Percentiles rank a stretch among this genome's conserved stretches.
Evolutionary conservation across 2,888 invertebrate species (phyloP).

Genomic region (Drosophila fulvimacula): DNA sequence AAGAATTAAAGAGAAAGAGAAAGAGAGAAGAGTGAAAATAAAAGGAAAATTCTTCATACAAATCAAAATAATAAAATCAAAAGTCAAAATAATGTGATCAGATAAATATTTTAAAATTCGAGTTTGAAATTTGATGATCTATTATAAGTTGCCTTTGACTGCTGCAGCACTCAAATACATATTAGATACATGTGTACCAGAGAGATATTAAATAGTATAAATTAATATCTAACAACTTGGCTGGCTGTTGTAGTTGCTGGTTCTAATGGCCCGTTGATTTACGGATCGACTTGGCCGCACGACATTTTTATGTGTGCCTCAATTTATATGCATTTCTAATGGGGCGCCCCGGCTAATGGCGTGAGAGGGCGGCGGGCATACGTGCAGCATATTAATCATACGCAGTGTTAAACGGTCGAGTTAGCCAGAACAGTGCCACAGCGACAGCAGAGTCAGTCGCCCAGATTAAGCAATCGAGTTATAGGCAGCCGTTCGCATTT

Average conservation of each 20-base stretch:
- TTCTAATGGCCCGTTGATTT: conserved; percentile 72
- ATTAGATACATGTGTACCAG: conserved; percentile 27
- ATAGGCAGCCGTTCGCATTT: conserved; percentile 54
- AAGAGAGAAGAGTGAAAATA: not conserved
- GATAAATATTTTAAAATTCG: conserved; percentile 27
- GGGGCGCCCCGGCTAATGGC: conserved; percentile 44
- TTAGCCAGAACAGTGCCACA: conserved; percentile 23
- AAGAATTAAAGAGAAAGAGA: too few species aligned
- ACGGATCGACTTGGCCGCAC: conserved; percentile 46
- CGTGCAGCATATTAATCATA: conserved; percentile 67
- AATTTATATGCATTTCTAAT: conserved; percentile 73
- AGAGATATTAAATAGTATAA: conserved; percentile 36
- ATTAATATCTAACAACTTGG: conserved; percentile 48
- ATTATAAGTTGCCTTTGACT: conserved; percentile 24
- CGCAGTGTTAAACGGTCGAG: conserved; percentile 57
- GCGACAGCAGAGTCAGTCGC: conserved; percentile 2
- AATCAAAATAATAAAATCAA: conserved; percentile 32
- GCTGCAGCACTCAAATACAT: conserved; percentile 25
- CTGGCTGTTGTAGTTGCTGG: conserved; percentile 22
- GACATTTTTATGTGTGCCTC: conserved; percentile 71
- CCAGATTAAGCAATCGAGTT: conserved; percentile 62
- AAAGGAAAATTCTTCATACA: not conserved
- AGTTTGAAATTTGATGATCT: conserved; percentile 55
- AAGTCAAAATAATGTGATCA: conserved; percentile 21
- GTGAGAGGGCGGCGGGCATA: conserved; percentile 22